phyloP scores from a whole-genome alignment of 2,113 vertebrate genomes.

The Eulemur macaco region DNA sequence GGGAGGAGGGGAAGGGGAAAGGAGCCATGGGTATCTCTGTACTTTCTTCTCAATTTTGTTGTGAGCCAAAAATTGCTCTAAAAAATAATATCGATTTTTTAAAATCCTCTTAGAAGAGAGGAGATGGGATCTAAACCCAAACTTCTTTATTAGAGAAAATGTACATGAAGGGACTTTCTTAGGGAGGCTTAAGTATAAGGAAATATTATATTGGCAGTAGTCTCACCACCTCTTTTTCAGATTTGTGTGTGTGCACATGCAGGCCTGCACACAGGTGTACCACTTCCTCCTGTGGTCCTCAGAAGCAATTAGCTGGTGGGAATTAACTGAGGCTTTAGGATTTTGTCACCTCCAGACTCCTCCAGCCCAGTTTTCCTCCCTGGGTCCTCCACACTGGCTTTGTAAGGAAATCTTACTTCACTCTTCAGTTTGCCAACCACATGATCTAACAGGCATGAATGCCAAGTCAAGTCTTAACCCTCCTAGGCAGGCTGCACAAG shows the following conservation, averaged over 20 bases:
- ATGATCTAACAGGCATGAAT: background rate
- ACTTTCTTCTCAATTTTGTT: background rate
- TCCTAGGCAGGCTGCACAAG: background rate
- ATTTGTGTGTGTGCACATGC: rapidly evolving
- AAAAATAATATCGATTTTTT: background rate
- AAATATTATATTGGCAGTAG: background rate
- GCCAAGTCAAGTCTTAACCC: constrained; percentile 29
- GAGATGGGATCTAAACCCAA: background rate
- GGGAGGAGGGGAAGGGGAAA: too few relatives aligned
- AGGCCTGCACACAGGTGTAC: too few relatives aligned
- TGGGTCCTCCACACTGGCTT: background rate
- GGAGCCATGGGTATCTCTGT: background rate
- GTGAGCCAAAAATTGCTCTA: background rate
- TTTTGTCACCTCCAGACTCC: background rate
- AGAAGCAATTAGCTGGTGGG: background rate
- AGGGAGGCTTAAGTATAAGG: background rate
- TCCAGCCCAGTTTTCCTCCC: background rate
- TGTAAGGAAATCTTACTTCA: constrained; percentile 44
- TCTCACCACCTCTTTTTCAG: background rate
- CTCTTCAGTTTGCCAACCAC: constrained; percentile 10
- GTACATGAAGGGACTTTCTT: background rate
- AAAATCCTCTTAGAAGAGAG: background rate
- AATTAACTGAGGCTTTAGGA: background rate
- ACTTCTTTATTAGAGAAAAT: constrained; percentile 2
- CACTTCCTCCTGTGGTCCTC: background rate